Evolutionary conservation across 37 sponge, comb jelly and placozoan species (phyloP), one percentile per base, ranked within the genome.

Genomic region (Theonella swinhoei): DNA sequence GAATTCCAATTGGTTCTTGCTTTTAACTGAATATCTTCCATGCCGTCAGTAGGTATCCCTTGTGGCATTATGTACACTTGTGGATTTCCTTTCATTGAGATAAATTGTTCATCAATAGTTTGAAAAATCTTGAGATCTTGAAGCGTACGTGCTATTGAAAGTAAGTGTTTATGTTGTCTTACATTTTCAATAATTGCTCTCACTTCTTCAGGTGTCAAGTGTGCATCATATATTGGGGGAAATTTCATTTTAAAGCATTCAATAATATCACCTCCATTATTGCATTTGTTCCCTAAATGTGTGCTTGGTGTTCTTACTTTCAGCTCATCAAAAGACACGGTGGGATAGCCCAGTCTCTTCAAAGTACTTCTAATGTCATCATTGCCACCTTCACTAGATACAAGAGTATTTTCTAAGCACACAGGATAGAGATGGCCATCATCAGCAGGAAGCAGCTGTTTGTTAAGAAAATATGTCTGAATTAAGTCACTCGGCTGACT

Each of bases 391-490:
- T 37, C 24, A 22, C 11, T 42, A 23, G n/a, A 42, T 3, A 83
- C 42, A 0, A 87, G 26, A 19, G 38, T 32, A 38, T 80, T 80
- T 19, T 61, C 70, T 20, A 68, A 1, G 25, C 67, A 73, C 3
- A 80, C 29, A 32, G 88, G 88, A 42, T 74, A 80, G 23, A 75
- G 35, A 36, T 30, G 36, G 22, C 59, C 61, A 66, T 72, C 58
- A 65, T n/a, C 26, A 14, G 88, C 40, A 47, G 88, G 88, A 65
- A 87, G 29, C 0, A 87, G 47, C n/a, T 81, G 70, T 43, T 75
- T 80, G 22, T 4, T 4, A 0, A 31, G 9, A 71, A 86, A 86
- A 2, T 62, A 22, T 14, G 60, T 26, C n/a, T n/a, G n/a, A n/a
- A n/a, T n/a, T n/a, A n/a, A n/a, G n/a, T n/a, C n/a, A n/a, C n/a